Conservation (phyloP, 2,797 vertebrate genomes). For the Hemitrygon akajei region DNA sequence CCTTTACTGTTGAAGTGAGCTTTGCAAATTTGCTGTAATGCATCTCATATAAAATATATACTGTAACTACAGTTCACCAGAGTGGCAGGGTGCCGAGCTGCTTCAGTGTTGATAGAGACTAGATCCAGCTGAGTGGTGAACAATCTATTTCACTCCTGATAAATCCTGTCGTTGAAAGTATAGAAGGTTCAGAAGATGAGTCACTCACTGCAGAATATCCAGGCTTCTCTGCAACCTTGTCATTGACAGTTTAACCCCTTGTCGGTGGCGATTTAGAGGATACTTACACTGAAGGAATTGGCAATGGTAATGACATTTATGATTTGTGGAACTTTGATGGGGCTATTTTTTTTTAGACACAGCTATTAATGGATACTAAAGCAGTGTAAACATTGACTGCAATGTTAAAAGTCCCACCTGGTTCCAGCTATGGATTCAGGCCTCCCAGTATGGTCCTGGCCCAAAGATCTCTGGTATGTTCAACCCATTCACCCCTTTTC, state of each 20-base stretch:
- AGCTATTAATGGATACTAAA: background rate
- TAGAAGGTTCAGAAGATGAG: background rate
- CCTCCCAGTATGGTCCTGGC: too few relatives aligned
- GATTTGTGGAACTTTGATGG: background rate
- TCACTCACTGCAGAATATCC: background rate
- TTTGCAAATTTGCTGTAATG: background rate
- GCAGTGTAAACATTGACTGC: background rate
- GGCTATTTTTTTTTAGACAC: background rate
- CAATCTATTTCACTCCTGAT: background rate
- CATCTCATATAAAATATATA: background rate
- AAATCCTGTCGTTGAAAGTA: background rate
- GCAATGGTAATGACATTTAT: background rate
- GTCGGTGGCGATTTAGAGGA: background rate
- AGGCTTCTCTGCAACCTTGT: background rate
- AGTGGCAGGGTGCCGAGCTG: background rate
- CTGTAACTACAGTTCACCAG: background rate
- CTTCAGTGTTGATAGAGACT: background rate
- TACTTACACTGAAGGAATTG: background rate
- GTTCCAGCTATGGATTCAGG: too few relatives aligned
- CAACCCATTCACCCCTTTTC: too few relatives aligned
- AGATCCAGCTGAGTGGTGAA: background rate
- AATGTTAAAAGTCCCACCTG: too few relatives aligned
- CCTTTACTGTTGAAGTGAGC: background rate
- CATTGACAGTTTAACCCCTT: background rate
- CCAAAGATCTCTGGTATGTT: too few relatives aligned